Conservation (phyloP, 2,888 invertebrate species). For the Caenorhabditis sp. region DNA sequence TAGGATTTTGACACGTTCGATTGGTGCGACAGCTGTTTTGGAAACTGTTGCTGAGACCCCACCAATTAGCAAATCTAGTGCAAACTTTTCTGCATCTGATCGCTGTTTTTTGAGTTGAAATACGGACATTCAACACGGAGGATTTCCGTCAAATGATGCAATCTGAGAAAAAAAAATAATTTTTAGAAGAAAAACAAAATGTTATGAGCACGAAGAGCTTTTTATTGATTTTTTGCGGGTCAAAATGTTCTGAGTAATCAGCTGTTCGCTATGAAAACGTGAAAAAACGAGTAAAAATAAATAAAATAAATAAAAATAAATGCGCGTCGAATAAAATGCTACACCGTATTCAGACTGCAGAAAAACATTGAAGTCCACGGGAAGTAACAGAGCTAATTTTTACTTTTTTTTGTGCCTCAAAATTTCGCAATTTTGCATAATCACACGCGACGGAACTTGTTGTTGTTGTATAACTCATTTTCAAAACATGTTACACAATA, state of each 20-base stretch:
- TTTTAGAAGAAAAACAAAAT: too few relatives aligned
- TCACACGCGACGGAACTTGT: not conserved
- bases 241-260: not conserved
- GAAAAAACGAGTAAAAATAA: not conserved
- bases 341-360: conserved; percentile 9
- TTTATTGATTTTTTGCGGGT: too few relatives aligned
- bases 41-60: conserved; percentile 56
- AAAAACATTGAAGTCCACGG: conserved; percentile 8
- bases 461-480: not conserved
- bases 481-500: not conserved
- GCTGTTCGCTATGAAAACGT: not conserved
- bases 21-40: conserved; percentile 58
- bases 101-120: not conserved
- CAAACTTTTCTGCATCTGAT: conserved; percentile 46
- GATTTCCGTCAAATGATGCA: conserved; percentile 18
- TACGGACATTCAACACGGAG: not conserved
- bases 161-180: not conserved
- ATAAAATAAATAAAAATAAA: not conserved
- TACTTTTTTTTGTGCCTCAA: conserved; percentile 2
- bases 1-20: conserved; percentile 56
- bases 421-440: conserved; percentile 33
- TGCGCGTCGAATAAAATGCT: conserved; percentile 15
- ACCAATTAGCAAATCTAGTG: conserved; percentile 47
- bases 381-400: conserved; percentile 4
- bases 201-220: too few relatives aligned